Base-by-base conservation (phyloP, 2,888 invertebrate genomes). In the Zaprionus lineosus region DNA sequence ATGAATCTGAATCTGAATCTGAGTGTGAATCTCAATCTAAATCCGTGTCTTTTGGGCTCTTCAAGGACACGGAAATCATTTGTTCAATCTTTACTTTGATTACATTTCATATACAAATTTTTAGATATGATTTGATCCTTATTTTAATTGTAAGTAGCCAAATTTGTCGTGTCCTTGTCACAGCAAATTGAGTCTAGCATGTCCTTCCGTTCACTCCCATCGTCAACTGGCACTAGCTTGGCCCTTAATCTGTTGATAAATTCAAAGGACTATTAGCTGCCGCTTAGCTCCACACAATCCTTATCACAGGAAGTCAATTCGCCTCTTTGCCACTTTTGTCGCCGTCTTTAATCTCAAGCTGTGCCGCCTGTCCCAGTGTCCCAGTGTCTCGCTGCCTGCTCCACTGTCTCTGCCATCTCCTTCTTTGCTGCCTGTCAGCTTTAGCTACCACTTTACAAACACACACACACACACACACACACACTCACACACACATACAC, bases 271-370 rank as follows among this genome's bases (percentile, higher is more conserved):
- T n/a, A n/a, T n/a, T n/a, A n/a, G n/a, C n/a, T n/a, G n/a, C n/a
- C n/a, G n/a, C n/a, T n/a, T n/a, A n/a, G n/a, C n/a, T n/a, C n/a
- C n/a, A 8, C 4, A 24, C 31, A 31, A 21, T 44, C 14, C 4
- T 31, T 29, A 19, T 7, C 18, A n/a, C 8, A 34, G 3, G 9
- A 1, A 8, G 15, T 15, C 31, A 28, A 40, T 11, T 28, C 47
- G 46, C 15, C 48, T 33, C 8, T 24, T n/a, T 24, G 69, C 62
- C 74, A 57, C 21, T 73, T 73, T 69, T 57, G 69, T 68, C 68
- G 62, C 44, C 68, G 14, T 11, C 24, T 26, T 5, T 33, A 50
- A 53, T 37, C 16, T 53, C 53, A 43, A 48, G 46, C 36, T 36
- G 28, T 14, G 26, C 68, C 52, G 31, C 33, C 48, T 57, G 56